phyloP scores from a whole-genome alignment of 2,797 vertebrate genomes.

The Fratercula arctica region DNA sequence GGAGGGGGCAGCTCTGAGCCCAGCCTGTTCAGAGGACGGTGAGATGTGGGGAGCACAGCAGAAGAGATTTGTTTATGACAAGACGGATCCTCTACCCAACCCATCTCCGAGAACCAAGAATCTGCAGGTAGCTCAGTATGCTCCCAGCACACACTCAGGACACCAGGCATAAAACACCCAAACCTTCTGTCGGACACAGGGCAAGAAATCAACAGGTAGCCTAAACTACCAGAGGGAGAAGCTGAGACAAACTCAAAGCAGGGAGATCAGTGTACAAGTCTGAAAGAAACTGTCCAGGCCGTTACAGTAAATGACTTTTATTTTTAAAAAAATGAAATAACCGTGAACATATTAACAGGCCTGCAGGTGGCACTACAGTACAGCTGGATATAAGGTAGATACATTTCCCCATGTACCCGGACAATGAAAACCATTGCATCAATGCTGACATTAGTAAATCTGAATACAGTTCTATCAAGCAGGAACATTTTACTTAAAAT shows the following conservation, averaged over 20 bases:
- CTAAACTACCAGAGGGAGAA: neutral
- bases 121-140: neutral
- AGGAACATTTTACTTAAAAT: conserved; percentile 79
- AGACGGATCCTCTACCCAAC: neutral
- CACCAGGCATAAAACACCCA: neutral
- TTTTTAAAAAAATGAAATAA: conserved; percentile 79
- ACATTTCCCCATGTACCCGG: conserved; percentile 76
- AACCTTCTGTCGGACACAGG: neutral
- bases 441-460: conserved; percentile 74
- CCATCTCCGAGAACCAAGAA: neutral
- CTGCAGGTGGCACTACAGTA: conserved; percentile 83
- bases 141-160: neutral
- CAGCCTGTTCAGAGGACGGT: neutral
- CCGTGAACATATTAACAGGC: conserved; percentile 85
- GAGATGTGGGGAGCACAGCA: neutral
- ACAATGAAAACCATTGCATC: conserved; percentile 78
- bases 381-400: conserved; percentile 78
- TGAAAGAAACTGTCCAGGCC: conserved; percentile 17
- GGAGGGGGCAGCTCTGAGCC: neutral
- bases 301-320: conserved; percentile 87
- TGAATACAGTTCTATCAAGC: conserved; percentile 79
- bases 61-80: neutral
- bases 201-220: neutral
- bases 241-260: neutral
- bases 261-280: neutral